Evolutionary conservation across 2,797 vertebrate genomes (phyloP), one percentile per base, ranked within the genome.

Genomic region (Distichodus sexfasciatus): DNA sequence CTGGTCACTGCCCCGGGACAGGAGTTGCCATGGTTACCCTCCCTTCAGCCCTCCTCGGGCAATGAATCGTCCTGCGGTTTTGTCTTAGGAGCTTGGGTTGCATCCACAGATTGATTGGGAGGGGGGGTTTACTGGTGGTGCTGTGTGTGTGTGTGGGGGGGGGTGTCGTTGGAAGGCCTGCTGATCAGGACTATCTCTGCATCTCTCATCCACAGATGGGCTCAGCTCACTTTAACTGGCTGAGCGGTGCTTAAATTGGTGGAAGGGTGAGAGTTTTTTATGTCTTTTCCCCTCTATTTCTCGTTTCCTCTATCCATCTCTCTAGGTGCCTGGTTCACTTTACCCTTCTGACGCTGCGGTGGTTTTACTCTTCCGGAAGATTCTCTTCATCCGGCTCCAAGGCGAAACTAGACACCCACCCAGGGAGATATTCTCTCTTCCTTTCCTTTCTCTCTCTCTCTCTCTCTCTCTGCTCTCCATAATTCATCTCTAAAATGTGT

Each of bases 1-100:
- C 88, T 87, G 88, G 86, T 87, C 84, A 87, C 69, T 84, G 88
- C 87, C 85, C 85, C 79, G 58, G 88, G 87, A 86, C 64, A 68
- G 53, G 61, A 36, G 82, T 90, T 87, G 71, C 87, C 85, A 88
- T 87, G 82, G 87, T 12, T 72, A 86, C 84, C 64, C 74, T 64
- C 83, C 82, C 71, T 84, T 85, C 79, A 53, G 62, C 83, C 80
- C 66, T 85, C 85, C 81, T 77, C 66, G 41, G 84, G 81, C 76
- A 78, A 84, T 79, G 79, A 66, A 76, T 72, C 75, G 73, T 67
- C 80, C 79, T 54, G 55, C 70, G 50, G 69, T 66, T 77, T 72
- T 65, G 75, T 79, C n/a, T 74, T 58, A 72, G 69, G 66, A 76
- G 74, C 66, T 76, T 68, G 64, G 68, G 72, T 79, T 71, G 76